Evolutionary conservation across 2,113 vertebrate genomes (phyloP), one percentile per base, ranked within the genome.

Genomic region (Pygoscelis adeliae): DNA sequence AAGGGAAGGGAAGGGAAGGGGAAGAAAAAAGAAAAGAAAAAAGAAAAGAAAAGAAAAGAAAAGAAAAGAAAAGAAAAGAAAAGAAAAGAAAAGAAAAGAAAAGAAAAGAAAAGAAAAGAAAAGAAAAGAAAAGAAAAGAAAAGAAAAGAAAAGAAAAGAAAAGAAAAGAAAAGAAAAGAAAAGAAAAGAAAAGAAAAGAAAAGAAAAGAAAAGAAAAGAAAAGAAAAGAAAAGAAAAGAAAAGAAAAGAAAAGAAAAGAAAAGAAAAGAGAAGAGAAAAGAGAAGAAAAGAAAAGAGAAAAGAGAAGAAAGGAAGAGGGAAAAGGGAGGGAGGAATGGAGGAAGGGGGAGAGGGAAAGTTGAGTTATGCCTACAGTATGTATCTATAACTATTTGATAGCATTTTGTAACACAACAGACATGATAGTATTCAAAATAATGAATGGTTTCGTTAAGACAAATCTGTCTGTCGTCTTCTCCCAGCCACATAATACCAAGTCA

Each of bases 381-480:
- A 56, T 58, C 47, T 93, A 4, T 67, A 91, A 79, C 21, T 63
- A 55, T 90, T 86, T 79, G 44, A 49, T 83, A 44, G 34, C 29
- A 44, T 88, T 91, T 93, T 94, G 38, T 96, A 87, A 69, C 25
- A 58, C 49, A 74, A 83, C 65, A 85, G 61, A 59, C 17, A 55
- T 69, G 55, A 73, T 63, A 78, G 78, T 26, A 80, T 94, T 94
- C 27, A 87, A 95, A 96, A 78, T 91, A 97, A 87, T 83, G 15
- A 87, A 89, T 89, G 19, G 59, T 87, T 96, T 92, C 9, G 19
- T 93, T 91, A 79, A 94, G 50, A 74, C 36, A 87, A 76, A 97
- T 88, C 61, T 91, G 44, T 78, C 65, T 89, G 29, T 96, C 62
- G 50, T 77, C 61, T 74, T 90, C 61, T 81, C 40, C 21, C 38